Evolutionary conservation across 2,797 vertebrate species (phyloP).

Genomic region (Gorsachius magnificus): DNA sequence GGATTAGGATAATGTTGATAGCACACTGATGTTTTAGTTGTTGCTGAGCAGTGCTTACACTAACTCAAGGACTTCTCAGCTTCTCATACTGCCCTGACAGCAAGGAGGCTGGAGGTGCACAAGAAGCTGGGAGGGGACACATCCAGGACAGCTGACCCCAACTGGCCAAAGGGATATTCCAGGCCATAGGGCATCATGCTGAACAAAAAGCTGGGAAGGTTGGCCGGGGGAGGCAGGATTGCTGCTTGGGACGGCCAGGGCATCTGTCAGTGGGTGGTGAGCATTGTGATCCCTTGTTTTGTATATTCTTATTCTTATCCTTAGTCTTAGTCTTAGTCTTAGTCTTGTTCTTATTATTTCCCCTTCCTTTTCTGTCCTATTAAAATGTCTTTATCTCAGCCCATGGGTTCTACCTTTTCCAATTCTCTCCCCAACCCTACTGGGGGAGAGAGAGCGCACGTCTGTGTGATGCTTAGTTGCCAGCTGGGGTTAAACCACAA

Average conservation of each 20-base stretch:
- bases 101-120: neutral
- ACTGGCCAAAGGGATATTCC: neutral
- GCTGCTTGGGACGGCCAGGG: neutral
- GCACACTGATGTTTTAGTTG: neutral
- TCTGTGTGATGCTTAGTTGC: neutral
- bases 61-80: neutral
- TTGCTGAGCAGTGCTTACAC: neutral
- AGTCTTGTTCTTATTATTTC: neutral
- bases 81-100: neutral
- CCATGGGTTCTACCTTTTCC: neutral
- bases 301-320: neutral
- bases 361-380: neutral
- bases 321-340: too few species aligned
- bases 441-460: accelerated
- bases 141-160: neutral
- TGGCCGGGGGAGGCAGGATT: accelerated
- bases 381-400: neutral
- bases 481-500: neutral
- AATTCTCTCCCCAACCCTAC: neutral
- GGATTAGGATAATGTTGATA: neutral
- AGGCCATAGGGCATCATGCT: neutral
- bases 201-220: neutral
- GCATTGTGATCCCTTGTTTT: neutral
- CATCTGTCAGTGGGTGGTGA: neutral
- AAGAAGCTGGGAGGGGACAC: neutral